Evolutionary conservation across 1,140 invertebrate species (phyloP), one percentile per base, ranked within the genome.

Genomic region (Platorchestia sp.): DNA sequence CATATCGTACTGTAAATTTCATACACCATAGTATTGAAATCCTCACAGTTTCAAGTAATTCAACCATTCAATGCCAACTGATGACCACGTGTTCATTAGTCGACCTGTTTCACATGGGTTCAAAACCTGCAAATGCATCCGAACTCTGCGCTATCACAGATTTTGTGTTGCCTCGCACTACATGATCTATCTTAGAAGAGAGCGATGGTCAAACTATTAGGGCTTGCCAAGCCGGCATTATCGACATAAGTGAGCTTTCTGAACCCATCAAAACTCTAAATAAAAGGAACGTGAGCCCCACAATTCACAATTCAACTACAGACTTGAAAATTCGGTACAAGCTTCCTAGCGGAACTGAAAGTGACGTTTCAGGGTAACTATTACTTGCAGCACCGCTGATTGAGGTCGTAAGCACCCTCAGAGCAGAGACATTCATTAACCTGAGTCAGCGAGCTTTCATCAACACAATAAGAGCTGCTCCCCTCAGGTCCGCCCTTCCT

Each of bases 391-490:
- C 27, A 36, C 27, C 59, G 36, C 27, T 75, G 59, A 75, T 75
- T 75, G 10, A 75, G 59, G 59, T 36, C 59, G 59, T 75, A 75
- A 75, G 59, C 59, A 75, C 59, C 27, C 59, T 75, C 14, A 1
- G 59, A 22, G 59, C 59, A 75, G 59, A 75, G 59, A 75, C 59
- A 89, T 89, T 89, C 87, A 89, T 89, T 89, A 89, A 89, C 87
- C 87, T 44, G 41, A 89, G 87, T 75, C 87, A 89, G 87, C 10
- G 36, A 89, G 87, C 87, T 89, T 89, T 89, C 87, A 89, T 89
- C 59, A 75, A 75, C 59, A 75, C 59, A 75, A 75, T 75, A 75
- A 75, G 59, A 75, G 59, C 59, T 19, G 59, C 59, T 75, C 59
- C 59, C 59, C 87, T 42, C n/a, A 41, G 5, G 7, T 89, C n/a